phyloP scores from a whole-genome alignment of 2,888 invertebrate genomes.

The Lomographa bimaculata region DNA sequence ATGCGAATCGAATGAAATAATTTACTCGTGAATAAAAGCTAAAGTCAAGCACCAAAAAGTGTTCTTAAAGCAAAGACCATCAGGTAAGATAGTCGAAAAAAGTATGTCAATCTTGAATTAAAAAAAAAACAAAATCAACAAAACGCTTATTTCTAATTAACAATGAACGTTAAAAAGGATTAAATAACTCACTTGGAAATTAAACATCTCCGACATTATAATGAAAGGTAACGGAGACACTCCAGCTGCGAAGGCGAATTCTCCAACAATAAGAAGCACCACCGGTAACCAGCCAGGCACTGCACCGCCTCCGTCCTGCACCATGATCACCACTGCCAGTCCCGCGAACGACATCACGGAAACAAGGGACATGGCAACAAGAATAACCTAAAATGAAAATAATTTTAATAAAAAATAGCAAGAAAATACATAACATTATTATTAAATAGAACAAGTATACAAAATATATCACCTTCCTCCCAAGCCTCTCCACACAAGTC shows the following conservation, averaged over 20 bases:
- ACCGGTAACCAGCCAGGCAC: constrained; percentile 35
- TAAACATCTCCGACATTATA: constrained; percentile 39
- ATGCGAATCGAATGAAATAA: too few species aligned
- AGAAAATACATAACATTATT: too few species aligned
- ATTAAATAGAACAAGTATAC: not conserved
- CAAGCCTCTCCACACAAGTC: constrained; percentile 57
- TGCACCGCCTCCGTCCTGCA: constrained; percentile 17
- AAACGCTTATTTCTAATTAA: too few species aligned
- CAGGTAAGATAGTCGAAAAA: too few species aligned
- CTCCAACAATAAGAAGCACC: constrained; percentile 23
- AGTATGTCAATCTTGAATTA: too few species aligned
- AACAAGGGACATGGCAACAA: constrained; percentile 19
- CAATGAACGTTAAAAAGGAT: too few species aligned
- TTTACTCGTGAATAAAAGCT: too few species aligned
- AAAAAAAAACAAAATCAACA: too few species aligned
- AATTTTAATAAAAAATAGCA: not conserved
- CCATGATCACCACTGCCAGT: constrained; percentile 29
- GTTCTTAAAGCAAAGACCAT: too few species aligned
- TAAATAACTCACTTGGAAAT: constrained; percentile 38
- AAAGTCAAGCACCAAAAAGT: too few species aligned
- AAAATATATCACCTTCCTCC: constrained; percentile 61
- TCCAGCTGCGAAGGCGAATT: constrained; percentile 33
- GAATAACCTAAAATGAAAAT: constrained; percentile 41
- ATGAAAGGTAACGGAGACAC: constrained; percentile 35
- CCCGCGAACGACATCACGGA: constrained; percentile 23